Base-by-base conservation (phyloP, 2,888 invertebrate species). In the Microdon myrmicae region DNA sequence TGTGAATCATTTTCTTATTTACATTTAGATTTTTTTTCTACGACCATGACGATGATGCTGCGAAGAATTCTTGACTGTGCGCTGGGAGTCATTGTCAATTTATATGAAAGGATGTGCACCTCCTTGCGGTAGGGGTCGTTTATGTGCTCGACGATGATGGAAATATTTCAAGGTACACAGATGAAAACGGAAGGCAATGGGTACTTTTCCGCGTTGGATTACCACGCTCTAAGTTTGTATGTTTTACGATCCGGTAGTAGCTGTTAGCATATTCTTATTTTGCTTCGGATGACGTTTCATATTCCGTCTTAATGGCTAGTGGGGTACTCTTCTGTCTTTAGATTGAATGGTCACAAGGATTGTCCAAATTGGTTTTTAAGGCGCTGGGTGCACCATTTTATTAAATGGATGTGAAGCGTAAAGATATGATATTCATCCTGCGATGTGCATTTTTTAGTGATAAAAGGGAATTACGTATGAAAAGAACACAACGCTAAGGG, bases 11-110 rank as follows among this genome's bases (percentile, higher is more conserved):
- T 61, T 61, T 39, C 37, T 53, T 58, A 58, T 64, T 58, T 53
- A 53, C 41, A 47, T 64, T 64, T 58, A 47, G 47, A 64, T 58
- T 58, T 51, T 37, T n/a, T 51, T 58, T 51, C 37, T 41, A 43
- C 39, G 44, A 34, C 25, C 37, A 48, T 23, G 29, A 25, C 47
- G 47, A 47, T 64, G 41, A 51, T 37, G 37, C 47, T 55, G 39
- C 23, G 39, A n/a, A n/a, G 16, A 12, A 38, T 5, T 48, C n/a
- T 14, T 29, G 22, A 22, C 6, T 22, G 6, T 8, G 22, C 6
- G 22, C 2, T 6, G 22, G 22, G 6, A 8, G 22, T 6, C 22
- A n/a, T 22, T 22, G 8, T 22, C 22, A 8, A 22, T 8, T 22
- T 22, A 8, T 7, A 8, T 22, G 8, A 7, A 22, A 22, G 22